Evolutionary conservation across 2,888 invertebrate species (phyloP).

Genomic region (Hypercompe scribonia): DNA sequence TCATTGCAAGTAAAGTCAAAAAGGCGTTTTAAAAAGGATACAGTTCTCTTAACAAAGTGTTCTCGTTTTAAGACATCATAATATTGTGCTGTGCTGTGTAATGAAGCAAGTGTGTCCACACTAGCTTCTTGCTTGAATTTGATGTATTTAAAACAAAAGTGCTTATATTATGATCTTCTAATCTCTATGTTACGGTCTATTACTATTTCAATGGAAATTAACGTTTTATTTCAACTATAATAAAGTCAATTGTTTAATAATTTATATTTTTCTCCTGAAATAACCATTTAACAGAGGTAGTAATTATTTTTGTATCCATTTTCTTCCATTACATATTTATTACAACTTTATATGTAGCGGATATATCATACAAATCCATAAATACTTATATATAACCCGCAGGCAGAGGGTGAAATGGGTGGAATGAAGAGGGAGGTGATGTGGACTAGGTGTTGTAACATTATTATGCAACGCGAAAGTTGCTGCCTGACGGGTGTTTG

Average conservation of each 20-base stretch:
- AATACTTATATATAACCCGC: not conserved
- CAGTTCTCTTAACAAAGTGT: too few species aligned
- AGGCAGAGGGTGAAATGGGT: slow-evolving; percentile 10
- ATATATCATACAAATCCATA: not conserved
- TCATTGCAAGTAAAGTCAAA: not conserved
- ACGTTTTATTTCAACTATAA: not conserved
- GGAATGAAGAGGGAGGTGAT: slow-evolving; percentile 33
- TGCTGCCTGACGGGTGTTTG: slow-evolving; percentile 59
- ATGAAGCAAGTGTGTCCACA: too few species aligned
- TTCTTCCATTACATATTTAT: not conserved
- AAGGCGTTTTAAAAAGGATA: not conserved
- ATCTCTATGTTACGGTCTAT: too few species aligned
- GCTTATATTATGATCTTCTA: too few species aligned
- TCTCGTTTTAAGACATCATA: too few species aligned
- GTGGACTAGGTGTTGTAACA: slow-evolving; percentile 64
- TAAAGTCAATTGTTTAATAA: not conserved
- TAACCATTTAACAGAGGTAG: not conserved
- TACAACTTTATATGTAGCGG: not conserved
- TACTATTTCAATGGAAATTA: not conserved
- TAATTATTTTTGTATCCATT: not conserved
- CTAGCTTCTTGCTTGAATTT: too few species aligned
- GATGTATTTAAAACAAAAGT: too few species aligned
- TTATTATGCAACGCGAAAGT: slow-evolving; percentile 76
- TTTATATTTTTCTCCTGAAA: not conserved
- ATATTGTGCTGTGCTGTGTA: too few species aligned